Evolutionary conservation across 2,113 vertebrate genomes (phyloP).

Genomic region (Hippocampus guttulatus): DNA sequence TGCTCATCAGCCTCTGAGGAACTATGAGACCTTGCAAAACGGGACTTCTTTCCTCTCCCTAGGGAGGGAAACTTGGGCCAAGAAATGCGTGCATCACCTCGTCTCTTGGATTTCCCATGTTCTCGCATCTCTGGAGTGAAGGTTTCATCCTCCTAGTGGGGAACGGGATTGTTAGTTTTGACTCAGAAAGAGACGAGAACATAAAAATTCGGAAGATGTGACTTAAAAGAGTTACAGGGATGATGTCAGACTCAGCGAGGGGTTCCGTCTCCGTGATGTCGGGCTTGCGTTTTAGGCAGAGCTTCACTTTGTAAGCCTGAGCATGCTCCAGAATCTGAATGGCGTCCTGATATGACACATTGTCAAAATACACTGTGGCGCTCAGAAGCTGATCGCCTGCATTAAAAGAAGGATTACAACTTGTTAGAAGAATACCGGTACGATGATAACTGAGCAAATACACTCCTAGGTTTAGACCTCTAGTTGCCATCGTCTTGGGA

Average conservation of each 20-base stretch:
- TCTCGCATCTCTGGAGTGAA: constrained; percentile 58
- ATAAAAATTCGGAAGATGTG: constrained; percentile 11
- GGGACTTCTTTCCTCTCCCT: constrained; percentile 65
- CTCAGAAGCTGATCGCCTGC: constrained; percentile 93
- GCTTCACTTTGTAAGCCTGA: constrained; percentile 87
- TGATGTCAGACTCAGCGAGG: constrained; percentile 46
- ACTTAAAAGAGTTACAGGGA: constrained; percentile 56
- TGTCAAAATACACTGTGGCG: constrained; percentile 91
- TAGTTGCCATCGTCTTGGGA: not conserved
- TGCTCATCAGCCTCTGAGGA: constrained; percentile 77
- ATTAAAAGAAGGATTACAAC: not conserved
- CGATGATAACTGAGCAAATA: not conserved
- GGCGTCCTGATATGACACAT: constrained; percentile 90
- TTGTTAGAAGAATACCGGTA: not conserved
- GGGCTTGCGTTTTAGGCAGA: constrained; percentile 84
- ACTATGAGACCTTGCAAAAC: constrained; percentile 75
- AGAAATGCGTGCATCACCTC: constrained; percentile 71
- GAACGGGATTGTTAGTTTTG: constrained; percentile 29
- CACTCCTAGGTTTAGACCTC: not conserved
- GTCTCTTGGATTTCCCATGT: constrained; percentile 64
- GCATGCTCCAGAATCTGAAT: constrained; percentile 92
- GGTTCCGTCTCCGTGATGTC: constrained; percentile 61
- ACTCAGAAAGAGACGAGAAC: not conserved
- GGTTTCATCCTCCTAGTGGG: constrained; percentile 62
- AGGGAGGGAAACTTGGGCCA: constrained; percentile 79